Conservation (phyloP, 2,888 invertebrate species). For the Anthophora plumipes region DNA sequence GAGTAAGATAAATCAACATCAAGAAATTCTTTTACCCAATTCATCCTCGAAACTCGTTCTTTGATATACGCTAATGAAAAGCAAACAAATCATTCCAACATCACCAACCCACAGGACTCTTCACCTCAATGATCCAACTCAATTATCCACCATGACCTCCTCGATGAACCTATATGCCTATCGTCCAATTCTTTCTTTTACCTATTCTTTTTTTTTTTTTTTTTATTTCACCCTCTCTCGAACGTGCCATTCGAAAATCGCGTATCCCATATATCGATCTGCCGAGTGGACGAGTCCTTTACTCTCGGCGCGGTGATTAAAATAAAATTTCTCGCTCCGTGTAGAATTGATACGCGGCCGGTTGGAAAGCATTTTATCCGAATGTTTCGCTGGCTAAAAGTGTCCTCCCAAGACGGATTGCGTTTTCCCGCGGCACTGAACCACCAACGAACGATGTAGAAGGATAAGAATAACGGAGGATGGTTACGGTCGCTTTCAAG, state of each 20-base stretch:
- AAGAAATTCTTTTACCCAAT: not conserved
- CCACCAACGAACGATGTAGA: too few relatives aligned
- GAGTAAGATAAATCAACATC: too few relatives aligned
- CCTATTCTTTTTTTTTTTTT: not conserved
- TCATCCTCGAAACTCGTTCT: not conserved
- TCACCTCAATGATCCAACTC: not conserved
- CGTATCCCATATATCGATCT: not conserved
- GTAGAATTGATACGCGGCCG: not conserved
- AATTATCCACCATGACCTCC: not conserved
- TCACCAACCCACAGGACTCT: too few relatives aligned
- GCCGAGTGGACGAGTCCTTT: not conserved
- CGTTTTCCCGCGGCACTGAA: not conserved
- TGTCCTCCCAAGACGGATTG: constrained; percentile 46
- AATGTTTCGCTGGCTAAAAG: constrained; percentile 13
- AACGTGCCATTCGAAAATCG: not conserved
- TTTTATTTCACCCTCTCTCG: not conserved
- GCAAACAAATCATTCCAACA: not conserved
- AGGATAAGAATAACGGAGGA: too few relatives aligned
- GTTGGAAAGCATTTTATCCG: constrained; percentile 27
- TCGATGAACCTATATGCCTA: not conserved
- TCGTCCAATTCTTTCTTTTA: not conserved
- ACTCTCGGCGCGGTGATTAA: not conserved
- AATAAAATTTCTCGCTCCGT: constrained; percentile 5
- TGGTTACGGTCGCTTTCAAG: constrained; percentile 2
- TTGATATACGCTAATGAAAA: not conserved